phyloP scores from a whole-genome alignment of 2,113 vertebrate genomes.

The Macroglossus sobrinus region DNA sequence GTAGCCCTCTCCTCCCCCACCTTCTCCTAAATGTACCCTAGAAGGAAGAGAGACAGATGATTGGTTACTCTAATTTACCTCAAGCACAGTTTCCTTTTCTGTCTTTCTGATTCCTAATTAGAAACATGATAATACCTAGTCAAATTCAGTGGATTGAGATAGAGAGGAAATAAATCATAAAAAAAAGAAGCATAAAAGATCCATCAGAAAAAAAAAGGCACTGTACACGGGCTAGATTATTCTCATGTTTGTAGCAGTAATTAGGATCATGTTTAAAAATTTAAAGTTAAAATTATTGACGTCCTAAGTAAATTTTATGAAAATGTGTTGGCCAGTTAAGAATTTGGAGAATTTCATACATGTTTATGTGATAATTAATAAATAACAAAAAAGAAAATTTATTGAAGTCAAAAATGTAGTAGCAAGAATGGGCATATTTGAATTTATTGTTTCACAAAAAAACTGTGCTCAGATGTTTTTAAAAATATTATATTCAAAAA shows the following conservation, averaged over 20 bases:
- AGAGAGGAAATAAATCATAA: neutral
- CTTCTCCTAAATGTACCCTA: too few species aligned
- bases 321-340: neutral
- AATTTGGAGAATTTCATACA: neutral
- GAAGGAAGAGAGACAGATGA: neutral
- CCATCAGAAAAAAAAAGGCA: neutral
- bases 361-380: neutral
- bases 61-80: neutral
- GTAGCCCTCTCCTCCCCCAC: neutral
- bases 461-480: neutral
- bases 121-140: neutral
- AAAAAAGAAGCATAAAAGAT: neutral
- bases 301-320: neutral
- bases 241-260: neutral
- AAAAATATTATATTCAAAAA: neutral
- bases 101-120: neutral
- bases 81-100: neutral
- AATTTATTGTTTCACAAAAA: neutral
- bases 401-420: neutral
- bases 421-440: neutral
- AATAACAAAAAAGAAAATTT: neutral
- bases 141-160: neutral
- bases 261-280: neutral
- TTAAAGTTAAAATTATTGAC: neutral
- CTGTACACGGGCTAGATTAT: neutral